Evolutionary conservation across 2,113 vertebrate species (phyloP), one percentile per base, ranked within the genome.

Genomic region (Triplophysa siluroides): DNA sequence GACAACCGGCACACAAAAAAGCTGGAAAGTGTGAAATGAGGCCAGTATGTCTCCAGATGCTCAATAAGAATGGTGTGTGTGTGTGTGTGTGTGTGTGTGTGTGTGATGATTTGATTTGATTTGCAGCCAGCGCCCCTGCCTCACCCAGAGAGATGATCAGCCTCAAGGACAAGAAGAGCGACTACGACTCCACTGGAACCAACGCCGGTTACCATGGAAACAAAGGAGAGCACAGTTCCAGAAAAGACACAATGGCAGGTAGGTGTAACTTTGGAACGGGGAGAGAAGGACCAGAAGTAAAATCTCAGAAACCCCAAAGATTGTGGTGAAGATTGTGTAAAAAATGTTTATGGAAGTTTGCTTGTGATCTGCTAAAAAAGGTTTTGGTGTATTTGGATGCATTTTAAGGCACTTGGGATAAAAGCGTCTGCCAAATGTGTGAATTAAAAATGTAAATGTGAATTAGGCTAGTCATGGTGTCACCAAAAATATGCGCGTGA

Each of bases 61-160:
- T 29, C 67, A 70, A 62, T 56, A 54, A 61, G 50, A 61, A 29
- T 41, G 67, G n/a, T n/a, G n/a, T n/a, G n/a, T n/a, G n/a, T n/a
- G n/a, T n/a, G n/a, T n/a, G n/a, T n/a, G n/a, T n/a, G n/a, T n/a
- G n/a, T n/a, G n/a, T n/a, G 33, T 38, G 29, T 33, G 29, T 33
- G 33, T 38, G 33, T 79, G 62, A 64, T n/a, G n/a, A n/a, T n/a
- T n/a, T n/a, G 60, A 80, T 76, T 69, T 78, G 78, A 58, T 83
- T 76, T 89, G 76, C 82, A 98, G 98, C 95, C 87, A 98, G 97
- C 92, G 98, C 98, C 92, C 97, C 98, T 85, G 96, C 96, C 83
- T 98, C 96, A 90, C 97, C 98, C 90, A 95, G 97, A 89, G 98
- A 99, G 95, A 96, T 98, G 95, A 97, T 98, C 93, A 96, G 95